Base-by-base conservation (phyloP, 2,797 vertebrate species). In the Agapornis canus region DNA sequence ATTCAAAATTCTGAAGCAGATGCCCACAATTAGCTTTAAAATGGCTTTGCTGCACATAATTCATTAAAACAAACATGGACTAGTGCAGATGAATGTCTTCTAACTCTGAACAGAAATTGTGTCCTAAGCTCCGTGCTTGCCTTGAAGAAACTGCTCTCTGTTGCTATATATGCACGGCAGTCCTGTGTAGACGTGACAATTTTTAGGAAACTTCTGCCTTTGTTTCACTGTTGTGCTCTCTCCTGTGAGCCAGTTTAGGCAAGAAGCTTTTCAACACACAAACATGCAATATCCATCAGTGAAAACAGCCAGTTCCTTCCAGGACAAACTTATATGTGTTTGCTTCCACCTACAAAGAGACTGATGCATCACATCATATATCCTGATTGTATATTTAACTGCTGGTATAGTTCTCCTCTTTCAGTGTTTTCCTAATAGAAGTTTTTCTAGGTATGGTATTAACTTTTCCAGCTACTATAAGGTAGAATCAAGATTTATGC, bases 381-480 rank as follows among this genome's bases (percentile, higher is more conserved):
- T 51, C 82, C 83, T 91, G 89, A 82, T 52, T 83, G 39, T 42
- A 73, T 11, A 40, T 52, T 56, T 68, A 57, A 31, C 87, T 68
- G 72, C 66, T 82, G 82, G 77, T 51, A 87, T 65, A 7, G 32
- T 72, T 42, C 76, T 86, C 48, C 79, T 78, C 65, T 88, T 70
- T 82, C 71, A 71, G 73, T 84, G 63, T 65, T 73, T 21, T 20
- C 39, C 79, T 92, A 79, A 75, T 39, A 56, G 59, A 89, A 82
- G 64, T 26, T 51, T 52, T 56, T 77, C 91, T 84, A 94, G 88
- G 32, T 23, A 40, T 27, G 42, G 40, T 51, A 68, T 86, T 95
- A 94, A 91, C 82, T 84, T 96, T 95, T 90, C 61, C 54, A 82
- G 54, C 31, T 76, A 81, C 25, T 43, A 51, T n/a, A 31, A 68